These are phyloP conservation scores for Psephotus haematonotus DNA, from an alignment of 2,113 vertebrate genomes.

Conservation along the genomic window DNA sequence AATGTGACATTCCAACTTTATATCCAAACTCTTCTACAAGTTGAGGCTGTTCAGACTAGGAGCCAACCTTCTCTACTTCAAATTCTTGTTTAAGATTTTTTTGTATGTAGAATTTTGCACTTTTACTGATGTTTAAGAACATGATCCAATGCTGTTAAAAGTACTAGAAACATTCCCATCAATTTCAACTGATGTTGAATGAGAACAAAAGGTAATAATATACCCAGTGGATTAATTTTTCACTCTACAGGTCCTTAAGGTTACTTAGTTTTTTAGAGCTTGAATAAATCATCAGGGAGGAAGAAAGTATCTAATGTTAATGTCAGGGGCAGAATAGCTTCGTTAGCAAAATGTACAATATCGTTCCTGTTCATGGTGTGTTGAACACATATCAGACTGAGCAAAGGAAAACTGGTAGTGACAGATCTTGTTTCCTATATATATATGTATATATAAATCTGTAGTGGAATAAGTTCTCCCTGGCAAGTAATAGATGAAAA, in stretches of 20 bases:
- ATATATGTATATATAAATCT: not conserved
- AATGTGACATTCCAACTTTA: not conserved
- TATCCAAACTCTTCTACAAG: not conserved
- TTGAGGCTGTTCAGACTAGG: not conserved
- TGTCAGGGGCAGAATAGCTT: not conserved
- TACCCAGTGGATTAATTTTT: not conserved
- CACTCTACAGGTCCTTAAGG: not conserved
- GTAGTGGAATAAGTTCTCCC: not conserved
- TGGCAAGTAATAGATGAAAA: not conserved
- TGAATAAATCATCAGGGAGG: not conserved
- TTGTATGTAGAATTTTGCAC: not conserved
- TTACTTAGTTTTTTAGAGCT: not conserved
- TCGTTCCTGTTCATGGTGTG: not conserved
- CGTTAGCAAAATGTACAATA: not conserved
- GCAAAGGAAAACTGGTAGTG: not conserved
- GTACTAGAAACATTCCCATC: not conserved
- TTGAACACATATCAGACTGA: not conserved
- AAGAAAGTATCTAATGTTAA: not conserved
- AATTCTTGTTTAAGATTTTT: not conserved
- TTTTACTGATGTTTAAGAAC: not conserved
- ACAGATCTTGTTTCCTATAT: not conserved
- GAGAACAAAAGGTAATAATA: not conserved
- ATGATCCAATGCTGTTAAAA: not conserved
- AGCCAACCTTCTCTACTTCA: not conserved
- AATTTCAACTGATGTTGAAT: not conserved